A percentile compares a stretch with the other conserved stretches of the same genome.
Evolutionary conservation across 64 coral and sea anemone genomes (phyloP).

Genomic region (Stichodactyla mertensii): DNA sequence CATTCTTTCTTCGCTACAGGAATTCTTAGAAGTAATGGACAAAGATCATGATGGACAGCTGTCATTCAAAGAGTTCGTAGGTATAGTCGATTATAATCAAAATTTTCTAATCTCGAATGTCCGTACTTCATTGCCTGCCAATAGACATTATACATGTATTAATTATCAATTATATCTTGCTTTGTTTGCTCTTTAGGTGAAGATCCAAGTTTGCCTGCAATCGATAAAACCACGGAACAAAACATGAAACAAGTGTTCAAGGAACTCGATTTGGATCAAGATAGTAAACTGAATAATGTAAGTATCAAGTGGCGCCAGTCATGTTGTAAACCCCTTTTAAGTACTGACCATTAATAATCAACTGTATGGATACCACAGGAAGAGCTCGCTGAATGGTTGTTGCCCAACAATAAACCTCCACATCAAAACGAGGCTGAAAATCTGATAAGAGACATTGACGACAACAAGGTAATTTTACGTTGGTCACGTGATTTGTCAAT

Average conservation of each 20-base stretch:
- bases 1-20: neutral
- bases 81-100: neutral
- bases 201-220: neutral
- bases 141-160: too few species aligned
- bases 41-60: slow-evolving; percentile 14
- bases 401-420: neutral
- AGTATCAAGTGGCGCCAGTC: neutral
- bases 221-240: neutral
- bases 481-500: neutral
- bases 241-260: neutral
- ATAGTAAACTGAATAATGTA: slow-evolving; percentile 22
- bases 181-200: neutral
- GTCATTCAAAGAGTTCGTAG: neutral
- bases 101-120: neutral
- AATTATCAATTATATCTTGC: too few species aligned
- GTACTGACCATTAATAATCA: too few species aligned
- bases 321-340: too few species aligned
- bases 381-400: slow-evolving; percentile 31
- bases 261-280: slow-evolving; percentile 17
- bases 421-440: slow-evolving; percentile 1
- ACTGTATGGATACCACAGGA: neutral
- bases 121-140: too few species aligned
- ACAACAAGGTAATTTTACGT: slow-evolving; percentile 28
- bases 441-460: slow-evolving; percentile 4
- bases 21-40: slow-evolving; percentile 10